phyloP scores from a whole-genome alignment of 1,140 invertebrate species.

The Philopotamus ludificatus region DNA sequence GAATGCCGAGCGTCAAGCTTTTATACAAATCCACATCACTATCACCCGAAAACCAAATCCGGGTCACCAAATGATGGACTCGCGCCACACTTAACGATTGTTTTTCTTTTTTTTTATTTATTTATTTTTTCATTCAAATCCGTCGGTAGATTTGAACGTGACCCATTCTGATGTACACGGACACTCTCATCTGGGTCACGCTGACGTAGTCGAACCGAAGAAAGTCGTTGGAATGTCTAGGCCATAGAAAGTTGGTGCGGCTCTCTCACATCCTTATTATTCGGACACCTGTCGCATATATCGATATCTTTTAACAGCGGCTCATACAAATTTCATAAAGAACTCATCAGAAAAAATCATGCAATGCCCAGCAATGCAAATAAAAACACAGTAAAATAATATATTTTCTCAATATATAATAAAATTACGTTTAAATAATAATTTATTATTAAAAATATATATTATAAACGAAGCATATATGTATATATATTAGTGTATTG shows the following conservation, averaged over 20 bases:
- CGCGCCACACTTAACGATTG: not conserved
- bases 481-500: no score
- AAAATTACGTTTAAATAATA: no score
- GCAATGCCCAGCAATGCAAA: no score
- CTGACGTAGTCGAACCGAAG: slow-evolving; percentile 13
- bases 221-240: slow-evolving; percentile 33
- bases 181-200: slow-evolving; percentile 5
- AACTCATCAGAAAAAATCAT: no score
- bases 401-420: no score
- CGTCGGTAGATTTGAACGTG: not conserved
- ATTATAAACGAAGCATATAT: no score
- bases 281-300: not conserved
- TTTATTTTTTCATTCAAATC: not conserved
- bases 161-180: slow-evolving; percentile 4
- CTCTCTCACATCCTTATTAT: slow-evolving; percentile 32
- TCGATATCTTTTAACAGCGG: not conserved
- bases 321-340: no score
- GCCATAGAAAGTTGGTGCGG: slow-evolving; percentile 35
- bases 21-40: not conserved
- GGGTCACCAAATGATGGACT: not conserved
- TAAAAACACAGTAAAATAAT: no score
- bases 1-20: not conserved
- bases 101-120: not conserved
- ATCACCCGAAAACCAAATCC: not conserved
- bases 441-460: no score